Conservation (phyloP, 2,113 vertebrate genomes). For the Oncorhynchus masou region DNA sequence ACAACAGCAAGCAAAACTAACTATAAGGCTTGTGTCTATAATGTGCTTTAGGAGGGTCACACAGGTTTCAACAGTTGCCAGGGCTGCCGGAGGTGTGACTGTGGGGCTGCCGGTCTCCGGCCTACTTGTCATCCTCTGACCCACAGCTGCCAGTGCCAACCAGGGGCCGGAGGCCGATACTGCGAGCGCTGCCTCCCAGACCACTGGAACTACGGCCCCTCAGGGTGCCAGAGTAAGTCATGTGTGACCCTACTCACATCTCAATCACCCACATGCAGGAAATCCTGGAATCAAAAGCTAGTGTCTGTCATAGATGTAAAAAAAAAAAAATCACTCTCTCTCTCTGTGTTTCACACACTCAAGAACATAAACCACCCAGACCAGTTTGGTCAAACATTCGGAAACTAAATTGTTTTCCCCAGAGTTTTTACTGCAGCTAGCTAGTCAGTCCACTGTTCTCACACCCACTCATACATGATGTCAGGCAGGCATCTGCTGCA, state of each 20-base stretch:
- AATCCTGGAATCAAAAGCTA: too few relatives aligned
- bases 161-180: conserved; percentile 75
- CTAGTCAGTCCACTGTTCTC: conserved; percentile 31
- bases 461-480: conserved; percentile 48
- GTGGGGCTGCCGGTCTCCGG: conserved; percentile 69
- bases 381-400: conserved; percentile 20
- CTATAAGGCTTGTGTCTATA: conserved; percentile 4
- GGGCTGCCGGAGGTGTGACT: conserved; percentile 78
- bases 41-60: conserved; percentile 70
- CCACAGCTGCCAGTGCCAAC: conserved; percentile 75
- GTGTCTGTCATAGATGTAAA: too few relatives aligned
- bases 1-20: too few relatives aligned
- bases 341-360: too few relatives aligned
- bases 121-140: conserved; percentile 76
- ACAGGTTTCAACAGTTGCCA: conserved; percentile 77
- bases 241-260: too few relatives aligned
- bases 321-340: background rate
- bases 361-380: background rate
- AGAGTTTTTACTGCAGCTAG: background rate
- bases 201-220: conserved; percentile 74
- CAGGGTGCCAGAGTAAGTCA: conserved; percentile 78
- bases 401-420: conserved; percentile 22
- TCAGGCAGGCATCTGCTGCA: conserved; percentile 39
- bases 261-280: too few relatives aligned
- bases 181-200: conserved; percentile 78